Base-by-base conservation (phyloP, 2,797 vertebrate genomes). In the Spatula clypeata region DNA sequence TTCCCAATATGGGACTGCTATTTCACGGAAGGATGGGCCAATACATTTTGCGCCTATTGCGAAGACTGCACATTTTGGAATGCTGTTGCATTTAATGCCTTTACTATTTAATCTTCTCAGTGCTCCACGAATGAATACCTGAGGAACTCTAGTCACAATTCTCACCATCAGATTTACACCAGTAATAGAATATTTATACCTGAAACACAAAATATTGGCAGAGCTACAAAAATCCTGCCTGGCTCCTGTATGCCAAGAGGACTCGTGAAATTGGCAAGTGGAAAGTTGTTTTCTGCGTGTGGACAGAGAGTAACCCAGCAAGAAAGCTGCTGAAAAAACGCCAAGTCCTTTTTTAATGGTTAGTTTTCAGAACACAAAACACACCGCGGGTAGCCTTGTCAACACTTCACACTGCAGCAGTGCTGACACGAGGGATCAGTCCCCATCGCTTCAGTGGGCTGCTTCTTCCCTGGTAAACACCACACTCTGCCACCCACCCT, bases 331-430 rank as follows among this genome's bases (percentile, higher is more conserved):
- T 34, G 11, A 12, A 58, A 34, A 54, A 72, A 21, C 65, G 79
- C 76, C 47, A 62, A 13, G 13, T 31, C 14, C 44, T 21, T n/a
- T 76, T n/a, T n/a, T 15, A 6, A 27, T 5, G n/a, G 62, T 64
- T 85, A 15, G 79, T 92, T 92, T 92, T 88, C 40, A 85, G 86
- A 89, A 80, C 55, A 84, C 49, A 85, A 82, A 36, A 75, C 1
- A 10, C 69, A 83, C 40, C 61, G 13, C 0, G 0, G 66, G 79
- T 66, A 58, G 86, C 83, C 77, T 57, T 29, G n/a, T 71, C 80
- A 93, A 74, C 70, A 36, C 23, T 29, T 6, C 58, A 42, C 45
- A 49, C 29, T 34, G 88, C 0, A 0, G 65, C 29, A 76, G 72
- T 73, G 81, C 61, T 44, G 87, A 76, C 61, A 16, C 4, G 45